These are phyloP conservation scores for Martes martes DNA, from an alignment of 2,113 vertebrate genomes.

Conservation along the genomic window DNA sequence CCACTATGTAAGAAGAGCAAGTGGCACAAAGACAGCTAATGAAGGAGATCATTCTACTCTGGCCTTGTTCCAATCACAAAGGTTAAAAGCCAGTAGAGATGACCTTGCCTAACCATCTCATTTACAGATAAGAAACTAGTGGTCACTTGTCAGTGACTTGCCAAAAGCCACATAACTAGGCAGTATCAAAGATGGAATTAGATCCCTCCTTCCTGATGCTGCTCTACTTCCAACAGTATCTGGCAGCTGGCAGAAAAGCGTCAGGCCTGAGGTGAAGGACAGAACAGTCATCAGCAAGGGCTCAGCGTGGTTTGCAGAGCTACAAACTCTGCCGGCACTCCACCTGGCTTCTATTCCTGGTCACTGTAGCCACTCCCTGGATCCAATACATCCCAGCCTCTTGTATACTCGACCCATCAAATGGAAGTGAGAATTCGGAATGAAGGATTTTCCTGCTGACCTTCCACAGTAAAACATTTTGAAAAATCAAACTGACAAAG, in stretches of 20 bases:
- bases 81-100: background rate
- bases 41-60: background rate
- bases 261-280: background rate
- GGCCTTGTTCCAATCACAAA: background rate
- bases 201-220: background rate
- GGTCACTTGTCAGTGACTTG: background rate
- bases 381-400: background rate
- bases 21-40: background rate
- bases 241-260: background rate
- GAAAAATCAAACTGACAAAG: constrained; percentile 29
- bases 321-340: background rate
- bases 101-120: background rate
- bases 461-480: background rate
- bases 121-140: background rate
- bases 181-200: background rate
- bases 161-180: background rate
- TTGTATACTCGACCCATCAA: background rate
- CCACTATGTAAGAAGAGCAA: background rate
- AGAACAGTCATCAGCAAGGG: background rate
- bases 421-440: background rate
- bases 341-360: background rate
- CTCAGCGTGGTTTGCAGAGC: background rate
- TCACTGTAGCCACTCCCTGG: too few species aligned
- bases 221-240: background rate
- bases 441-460: background rate